Percentiles rank a stretch among this genome's conserved stretches.
Evolutionary conservation across 2,888 invertebrate genomes (phyloP).

Genomic region (Cephus sareptanus): DNA sequence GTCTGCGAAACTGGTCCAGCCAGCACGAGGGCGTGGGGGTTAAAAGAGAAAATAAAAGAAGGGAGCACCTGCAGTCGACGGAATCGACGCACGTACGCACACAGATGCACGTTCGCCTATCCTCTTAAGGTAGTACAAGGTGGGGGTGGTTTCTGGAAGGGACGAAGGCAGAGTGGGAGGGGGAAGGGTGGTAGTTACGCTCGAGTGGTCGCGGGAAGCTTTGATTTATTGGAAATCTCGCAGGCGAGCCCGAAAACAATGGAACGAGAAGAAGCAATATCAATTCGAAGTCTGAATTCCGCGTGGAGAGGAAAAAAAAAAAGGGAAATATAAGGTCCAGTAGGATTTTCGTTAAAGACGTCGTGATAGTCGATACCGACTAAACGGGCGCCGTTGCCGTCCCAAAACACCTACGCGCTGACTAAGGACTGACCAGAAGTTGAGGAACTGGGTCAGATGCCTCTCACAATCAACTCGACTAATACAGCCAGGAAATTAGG

Average conservation of each 20-base stretch:
- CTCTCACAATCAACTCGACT: constrained; percentile 13
- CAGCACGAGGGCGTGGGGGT: background rate
- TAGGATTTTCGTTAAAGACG: background rate
- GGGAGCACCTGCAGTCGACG: background rate
- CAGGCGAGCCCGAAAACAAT: constrained; percentile 33
- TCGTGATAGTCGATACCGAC: background rate
- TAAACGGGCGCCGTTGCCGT: background rate
- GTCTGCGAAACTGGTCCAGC: background rate
- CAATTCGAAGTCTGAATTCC: constrained; percentile 20
- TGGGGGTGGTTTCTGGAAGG: background rate
- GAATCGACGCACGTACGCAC: background rate
- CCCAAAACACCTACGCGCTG: background rate
- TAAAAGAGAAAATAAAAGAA: background rate
- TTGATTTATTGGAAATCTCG: constrained; percentile 35
- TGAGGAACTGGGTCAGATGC: constrained; percentile 1
- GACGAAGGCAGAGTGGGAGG: too few relatives aligned
- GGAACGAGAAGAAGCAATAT: constrained; percentile 31
- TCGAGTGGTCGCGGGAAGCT: constrained; percentile 13
- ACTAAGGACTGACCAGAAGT: background rate
- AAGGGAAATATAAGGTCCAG: too few relatives aligned
- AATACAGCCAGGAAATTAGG: constrained; percentile 27
- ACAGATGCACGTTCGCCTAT: background rate
- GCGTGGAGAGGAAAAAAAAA: background rate
- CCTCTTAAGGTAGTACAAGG: background rate
- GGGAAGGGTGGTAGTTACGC: background rate